phyloP scores from a whole-genome alignment of 2,113 vertebrate species.

The Amblyopsis rosae region DNA sequence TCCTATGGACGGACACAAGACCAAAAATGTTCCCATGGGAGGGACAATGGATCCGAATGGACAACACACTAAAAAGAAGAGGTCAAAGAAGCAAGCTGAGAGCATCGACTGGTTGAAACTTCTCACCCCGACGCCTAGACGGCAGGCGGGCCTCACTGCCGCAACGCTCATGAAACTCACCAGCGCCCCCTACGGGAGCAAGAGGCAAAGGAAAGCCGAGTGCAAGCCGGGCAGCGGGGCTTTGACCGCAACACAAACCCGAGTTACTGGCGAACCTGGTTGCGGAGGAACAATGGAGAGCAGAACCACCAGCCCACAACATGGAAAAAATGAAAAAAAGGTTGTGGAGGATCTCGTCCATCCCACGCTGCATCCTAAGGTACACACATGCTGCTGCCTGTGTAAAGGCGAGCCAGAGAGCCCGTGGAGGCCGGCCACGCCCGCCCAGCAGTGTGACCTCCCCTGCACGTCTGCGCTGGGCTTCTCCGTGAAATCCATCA shows the following conservation, averaged over 20 bases:
- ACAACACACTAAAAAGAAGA: slow-evolving; percentile 61
- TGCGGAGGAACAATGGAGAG: slow-evolving; percentile 57
- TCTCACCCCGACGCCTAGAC: slow-evolving; percentile 85
- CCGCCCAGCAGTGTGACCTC: slow-evolving; percentile 53
- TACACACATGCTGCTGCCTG: slow-evolving; percentile 79
- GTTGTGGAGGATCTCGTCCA: slow-evolving; percentile 39
- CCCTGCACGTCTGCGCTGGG: slow-evolving; percentile 66
- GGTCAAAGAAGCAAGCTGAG: slow-evolving; percentile 49
- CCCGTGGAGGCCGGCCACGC: slow-evolving; percentile 65
- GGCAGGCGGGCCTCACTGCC: slow-evolving; percentile 93
- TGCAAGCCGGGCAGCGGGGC: slow-evolving; percentile 65
- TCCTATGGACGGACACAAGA: slow-evolving; percentile 36
- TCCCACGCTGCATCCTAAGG: slow-evolving; percentile 38
- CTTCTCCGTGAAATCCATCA: slow-evolving; percentile 75
- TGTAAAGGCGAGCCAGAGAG: slow-evolving; percentile 74
- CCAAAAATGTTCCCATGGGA: slow-evolving; percentile 59
- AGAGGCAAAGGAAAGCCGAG: slow-evolving; percentile 71
- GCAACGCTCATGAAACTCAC: slow-evolving; percentile 92
- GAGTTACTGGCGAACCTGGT: slow-evolving; percentile 59
- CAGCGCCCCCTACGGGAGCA: slow-evolving; percentile 76
- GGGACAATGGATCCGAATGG: slow-evolving; percentile 37
- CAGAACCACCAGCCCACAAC: slow-evolving; percentile 57
- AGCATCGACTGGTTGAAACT: slow-evolving; percentile 67
- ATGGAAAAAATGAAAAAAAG: slow-evolving; percentile 60
- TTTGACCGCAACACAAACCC: slow-evolving; percentile 70